Evolutionary conservation across 1,140 invertebrate genomes (phyloP).

Genomic region (Phenacoccus solenopsis): DNA sequence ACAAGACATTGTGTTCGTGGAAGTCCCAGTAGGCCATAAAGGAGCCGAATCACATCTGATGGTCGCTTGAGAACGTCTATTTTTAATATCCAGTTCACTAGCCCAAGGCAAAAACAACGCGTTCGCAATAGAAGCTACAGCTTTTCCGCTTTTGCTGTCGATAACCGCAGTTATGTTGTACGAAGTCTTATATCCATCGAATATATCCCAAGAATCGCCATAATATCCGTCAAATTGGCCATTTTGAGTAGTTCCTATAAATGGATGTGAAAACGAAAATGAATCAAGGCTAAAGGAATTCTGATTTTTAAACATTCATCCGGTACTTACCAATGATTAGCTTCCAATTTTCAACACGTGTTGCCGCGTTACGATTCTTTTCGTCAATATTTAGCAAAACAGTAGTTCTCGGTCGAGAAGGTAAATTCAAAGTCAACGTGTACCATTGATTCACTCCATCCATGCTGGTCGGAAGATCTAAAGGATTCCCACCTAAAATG

Average conservation of each 20-base stretch:
- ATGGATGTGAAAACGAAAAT: background rate
- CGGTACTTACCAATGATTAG: slow-evolving; percentile 37
- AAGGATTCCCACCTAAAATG: slow-evolving; percentile 36
- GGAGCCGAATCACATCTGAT: slow-evolving; percentile 24
- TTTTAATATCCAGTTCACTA: slow-evolving; percentile 23
- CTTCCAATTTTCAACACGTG: slow-evolving; percentile 35
- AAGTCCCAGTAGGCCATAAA: slow-evolving; percentile 19
- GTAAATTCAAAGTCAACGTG: slow-evolving; percentile 32
- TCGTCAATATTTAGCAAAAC: slow-evolving; percentile 40
- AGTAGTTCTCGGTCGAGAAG: slow-evolving; percentile 32
- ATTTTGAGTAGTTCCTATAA: slow-evolving; percentile 31
- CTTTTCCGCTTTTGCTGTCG: slow-evolving; percentile 23
- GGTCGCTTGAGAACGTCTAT: slow-evolving; percentile 33
- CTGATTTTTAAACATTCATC: too few relatives aligned
- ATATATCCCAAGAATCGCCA: slow-evolving; percentile 27
- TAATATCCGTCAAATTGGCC: slow-evolving; percentile 31
- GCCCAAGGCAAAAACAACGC: slow-evolving; percentile 22
- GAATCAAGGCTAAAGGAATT: too few relatives aligned
- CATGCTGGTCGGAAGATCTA: slow-evolving; percentile 35
- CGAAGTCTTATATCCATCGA: slow-evolving; percentile 1
- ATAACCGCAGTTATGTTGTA: slow-evolving; percentile 25
- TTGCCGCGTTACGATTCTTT: slow-evolving; percentile 34
- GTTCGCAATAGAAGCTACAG: slow-evolving; percentile 20
- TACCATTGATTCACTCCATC: slow-evolving; percentile 49
- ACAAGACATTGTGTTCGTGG: slow-evolving; percentile 18